phyloP scores from a whole-genome alignment of 2,888 invertebrate genomes.

The Drosophila villosipedis region DNA sequence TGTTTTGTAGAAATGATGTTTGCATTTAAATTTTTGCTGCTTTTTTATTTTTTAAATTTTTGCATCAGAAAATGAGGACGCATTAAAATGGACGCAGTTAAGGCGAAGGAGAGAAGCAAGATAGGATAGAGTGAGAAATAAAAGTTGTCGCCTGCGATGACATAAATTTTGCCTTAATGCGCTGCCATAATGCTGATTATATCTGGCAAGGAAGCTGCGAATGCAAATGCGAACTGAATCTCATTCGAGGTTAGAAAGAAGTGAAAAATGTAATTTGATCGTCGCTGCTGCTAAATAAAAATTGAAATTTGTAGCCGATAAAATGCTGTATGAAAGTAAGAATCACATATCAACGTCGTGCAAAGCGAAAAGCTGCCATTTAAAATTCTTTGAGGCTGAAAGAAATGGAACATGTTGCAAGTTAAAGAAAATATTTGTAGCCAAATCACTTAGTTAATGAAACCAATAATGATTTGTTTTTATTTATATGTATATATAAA shows the following conservation, averaged over 20 bases:
- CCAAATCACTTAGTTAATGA: background rate
- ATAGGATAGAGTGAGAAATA: background rate
- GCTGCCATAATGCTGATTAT: conserved; percentile 74
- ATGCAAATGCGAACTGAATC: conserved; percentile 9
- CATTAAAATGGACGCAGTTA: conserved; percentile 51
- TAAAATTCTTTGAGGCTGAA: background rate
- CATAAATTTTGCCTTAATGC: conserved; percentile 73
- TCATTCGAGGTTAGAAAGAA: conserved; percentile 37
- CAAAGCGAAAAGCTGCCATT: background rate
- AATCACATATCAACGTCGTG: conserved; percentile 18
- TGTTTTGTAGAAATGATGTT: conserved; percentile 13
- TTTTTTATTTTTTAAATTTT: conserved; percentile 21
- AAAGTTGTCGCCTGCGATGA: conserved; percentile 36
- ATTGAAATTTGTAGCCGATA: conserved; percentile 48
- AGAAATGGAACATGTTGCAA: background rate
- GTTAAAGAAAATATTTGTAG: background rate
- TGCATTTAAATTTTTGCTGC: conserved; percentile 12
- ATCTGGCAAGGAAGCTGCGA: conserved; percentile 5
- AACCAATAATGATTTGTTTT: background rate
- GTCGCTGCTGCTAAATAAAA: conserved; percentile 41
- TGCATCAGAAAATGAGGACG: conserved; percentile 56
- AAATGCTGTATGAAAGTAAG: conserved; percentile 4
- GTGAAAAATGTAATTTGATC: conserved; percentile 57
- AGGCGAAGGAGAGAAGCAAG: background rate
- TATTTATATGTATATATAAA: background rate